Evolutionary conservation across 1,140 invertebrate species (phyloP).

Genomic region (Portunus trituberculatus): DNA sequence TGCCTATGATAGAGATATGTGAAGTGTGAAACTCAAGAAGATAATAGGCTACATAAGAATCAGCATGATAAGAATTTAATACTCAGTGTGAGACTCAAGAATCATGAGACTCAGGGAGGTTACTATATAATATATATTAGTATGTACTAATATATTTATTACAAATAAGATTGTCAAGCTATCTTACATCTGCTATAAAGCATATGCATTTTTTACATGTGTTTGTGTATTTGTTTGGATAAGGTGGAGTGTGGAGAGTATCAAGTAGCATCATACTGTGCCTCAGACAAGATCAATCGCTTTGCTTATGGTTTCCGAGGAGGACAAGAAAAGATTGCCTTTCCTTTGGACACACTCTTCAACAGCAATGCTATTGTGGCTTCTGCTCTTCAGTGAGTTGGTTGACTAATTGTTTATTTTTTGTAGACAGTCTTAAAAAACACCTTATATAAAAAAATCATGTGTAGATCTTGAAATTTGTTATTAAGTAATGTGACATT

Average conservation of each 20-base stretch:
- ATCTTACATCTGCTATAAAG: neutral
- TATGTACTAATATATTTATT: slow-evolving; percentile 35
- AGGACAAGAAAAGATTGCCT: slow-evolving; percentile 65
- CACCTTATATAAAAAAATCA: too few species aligned
- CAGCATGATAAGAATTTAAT: too few species aligned
- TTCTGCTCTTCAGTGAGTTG: slow-evolving; percentile 64
- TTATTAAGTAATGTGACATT: too few species aligned
- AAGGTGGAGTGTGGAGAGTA: slow-evolving; percentile 61
- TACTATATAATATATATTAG: neutral
- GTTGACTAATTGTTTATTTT: neutral
- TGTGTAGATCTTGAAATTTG: too few species aligned
- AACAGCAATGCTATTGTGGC: slow-evolving; percentile 68
- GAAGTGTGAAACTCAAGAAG: too few species aligned
- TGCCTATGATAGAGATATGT: too few species aligned
- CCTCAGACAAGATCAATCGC: slow-evolving; percentile 55
- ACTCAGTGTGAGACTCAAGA: too few species aligned
- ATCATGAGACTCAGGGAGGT: too few species aligned
- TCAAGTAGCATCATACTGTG: slow-evolving; percentile 28
- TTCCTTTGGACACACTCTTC: slow-evolving; percentile 65
- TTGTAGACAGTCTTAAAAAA: too few species aligned
- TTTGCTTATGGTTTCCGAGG: slow-evolving; percentile 63
- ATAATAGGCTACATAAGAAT: too few species aligned
- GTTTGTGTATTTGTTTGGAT: slow-evolving; percentile 37
- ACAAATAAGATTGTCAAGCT: neutral
- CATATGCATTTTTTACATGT: neutral